A percentile compares a stretch with the other conserved stretches of the same genome.
Evolutionary conservation across 2,113 vertebrate species (phyloP).

Genomic region (Abramis brama): DNA sequence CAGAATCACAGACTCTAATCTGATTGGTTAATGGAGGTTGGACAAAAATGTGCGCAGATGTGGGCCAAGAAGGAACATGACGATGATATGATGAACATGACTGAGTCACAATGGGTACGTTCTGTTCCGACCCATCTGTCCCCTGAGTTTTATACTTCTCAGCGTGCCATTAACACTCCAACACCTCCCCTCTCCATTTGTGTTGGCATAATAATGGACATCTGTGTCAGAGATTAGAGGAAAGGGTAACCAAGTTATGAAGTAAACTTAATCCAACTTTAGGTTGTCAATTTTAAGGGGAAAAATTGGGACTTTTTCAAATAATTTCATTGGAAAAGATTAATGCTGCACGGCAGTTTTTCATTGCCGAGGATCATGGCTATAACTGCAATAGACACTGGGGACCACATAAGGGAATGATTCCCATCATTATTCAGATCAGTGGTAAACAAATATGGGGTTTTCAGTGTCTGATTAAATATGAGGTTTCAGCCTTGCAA

Average conservation of each 20-base stretch:
- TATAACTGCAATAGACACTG: neutral
- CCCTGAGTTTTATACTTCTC: slow-evolving; percentile 13
- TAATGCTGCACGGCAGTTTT: neutral
- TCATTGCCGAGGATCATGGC: neutral
- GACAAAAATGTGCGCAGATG: slow-evolving; percentile 10
- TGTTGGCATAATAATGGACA: slow-evolving; percentile 8
- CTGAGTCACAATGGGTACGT: slow-evolving; percentile 51
- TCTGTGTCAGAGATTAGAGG: neutral
- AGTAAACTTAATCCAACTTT: neutral
- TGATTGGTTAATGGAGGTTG: neutral
- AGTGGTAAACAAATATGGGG: neutral
- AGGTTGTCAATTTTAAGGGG: neutral
- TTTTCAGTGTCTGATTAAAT: neutral
- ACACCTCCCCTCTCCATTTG: neutral
- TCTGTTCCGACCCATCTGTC: slow-evolving; percentile 50
- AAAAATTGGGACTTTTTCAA: neutral
- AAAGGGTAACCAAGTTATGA: neutral
- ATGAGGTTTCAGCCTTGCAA: neutral
- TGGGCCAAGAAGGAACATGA: slow-evolving; percentile 14
- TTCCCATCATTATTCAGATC: neutral
- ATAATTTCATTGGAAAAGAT: neutral
- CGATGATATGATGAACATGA: slow-evolving; percentile 15
- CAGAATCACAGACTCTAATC: neutral
- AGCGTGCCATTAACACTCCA: neutral
- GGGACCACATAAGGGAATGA: neutral